phyloP scores from a whole-genome alignment of 2,888 invertebrate genomes.

The Diarsia dahlii region DNA sequence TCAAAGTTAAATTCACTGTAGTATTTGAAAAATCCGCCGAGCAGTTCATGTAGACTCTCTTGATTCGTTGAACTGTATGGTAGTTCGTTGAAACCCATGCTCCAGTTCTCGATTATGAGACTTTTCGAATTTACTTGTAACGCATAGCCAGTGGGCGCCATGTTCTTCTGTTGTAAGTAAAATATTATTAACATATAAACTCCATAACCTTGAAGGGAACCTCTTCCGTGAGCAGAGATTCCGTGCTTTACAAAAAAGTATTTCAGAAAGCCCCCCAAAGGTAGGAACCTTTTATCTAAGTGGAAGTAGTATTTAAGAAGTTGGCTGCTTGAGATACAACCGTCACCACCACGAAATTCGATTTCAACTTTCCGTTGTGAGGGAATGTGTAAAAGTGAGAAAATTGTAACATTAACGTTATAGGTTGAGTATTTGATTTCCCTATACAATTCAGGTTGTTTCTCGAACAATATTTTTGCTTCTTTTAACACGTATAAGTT shows the following conservation, averaged over 20 bases:
- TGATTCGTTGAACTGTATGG: conserved; percentile 14
- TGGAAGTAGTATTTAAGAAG: conserved; percentile 54
- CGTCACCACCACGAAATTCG: conserved; percentile 1
- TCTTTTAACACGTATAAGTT: conserved; percentile 30
- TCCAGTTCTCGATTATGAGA: background rate
- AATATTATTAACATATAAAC: conserved; percentile 59
- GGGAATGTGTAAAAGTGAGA: conserved; percentile 38
- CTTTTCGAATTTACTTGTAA: conserved; percentile 14
- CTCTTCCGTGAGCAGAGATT: background rate
- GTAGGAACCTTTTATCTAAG: conserved; percentile 52
- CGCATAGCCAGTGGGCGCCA: conserved; percentile 14
- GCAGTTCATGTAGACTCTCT: conserved; percentile 41
- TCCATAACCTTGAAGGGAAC: conserved; percentile 1
- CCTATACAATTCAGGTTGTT: conserved; percentile 52
- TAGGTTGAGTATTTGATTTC: too few species aligned
- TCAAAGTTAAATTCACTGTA: conserved; percentile 61
- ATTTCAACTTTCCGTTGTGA: conserved; percentile 14
- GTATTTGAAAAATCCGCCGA: conserved; percentile 62
- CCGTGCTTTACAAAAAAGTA: conserved; percentile 48
- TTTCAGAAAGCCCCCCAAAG: conserved; percentile 52
- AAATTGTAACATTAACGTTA: background rate
- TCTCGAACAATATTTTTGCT: conserved; percentile 29
- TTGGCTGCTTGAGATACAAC: conserved; percentile 4
- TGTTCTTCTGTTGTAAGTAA: conserved; percentile 64
- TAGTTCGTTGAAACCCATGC: conserved; percentile 20